phyloP scores from a whole-genome alignment of 2,113 vertebrate genomes.

The Pygoscelis antarcticus region DNA sequence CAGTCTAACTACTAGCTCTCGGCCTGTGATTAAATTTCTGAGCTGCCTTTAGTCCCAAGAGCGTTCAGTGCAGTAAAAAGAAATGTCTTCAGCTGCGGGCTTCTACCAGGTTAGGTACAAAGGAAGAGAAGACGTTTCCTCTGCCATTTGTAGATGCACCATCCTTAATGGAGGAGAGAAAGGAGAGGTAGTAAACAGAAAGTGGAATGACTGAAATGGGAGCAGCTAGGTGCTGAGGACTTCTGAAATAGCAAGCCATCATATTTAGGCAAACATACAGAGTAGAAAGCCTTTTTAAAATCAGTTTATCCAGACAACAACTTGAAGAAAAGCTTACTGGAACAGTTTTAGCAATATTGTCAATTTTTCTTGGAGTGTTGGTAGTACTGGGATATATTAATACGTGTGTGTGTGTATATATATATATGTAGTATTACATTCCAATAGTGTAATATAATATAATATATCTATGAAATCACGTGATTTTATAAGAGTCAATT shows the following conservation, averaged over 20 bases:
- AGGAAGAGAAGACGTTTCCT: not conserved
- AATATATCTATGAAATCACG: not conserved
- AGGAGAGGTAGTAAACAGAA: not conserved
- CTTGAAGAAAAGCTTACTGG: not conserved
- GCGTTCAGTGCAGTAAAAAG: not conserved
- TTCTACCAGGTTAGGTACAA: not conserved
- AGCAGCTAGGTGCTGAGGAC: not conserved
- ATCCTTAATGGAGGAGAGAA: not conserved
- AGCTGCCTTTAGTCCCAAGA: not conserved
- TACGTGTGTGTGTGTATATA: fast-evolving
- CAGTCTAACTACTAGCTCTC: not conserved
- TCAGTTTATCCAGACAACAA: not conserved
- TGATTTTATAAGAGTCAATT: not conserved
- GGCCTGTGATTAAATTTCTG: conserved; percentile 17
- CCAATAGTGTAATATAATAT: not conserved
- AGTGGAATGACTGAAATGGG: not conserved
- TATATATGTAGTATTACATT: not conserved
- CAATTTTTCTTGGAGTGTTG: not conserved
- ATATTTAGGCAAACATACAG: not conserved
- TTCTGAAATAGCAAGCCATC: not conserved
- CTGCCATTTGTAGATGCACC: not conserved
- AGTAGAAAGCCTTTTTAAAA: not conserved
- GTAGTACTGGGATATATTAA: not conserved
- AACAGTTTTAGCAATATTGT: not conserved
- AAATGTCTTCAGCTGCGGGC: not conserved